These are phyloP conservation scores for Bufo bufo DNA, from an alignment of 2,113 vertebrate genomes.

Conservation along the genomic window DNA sequence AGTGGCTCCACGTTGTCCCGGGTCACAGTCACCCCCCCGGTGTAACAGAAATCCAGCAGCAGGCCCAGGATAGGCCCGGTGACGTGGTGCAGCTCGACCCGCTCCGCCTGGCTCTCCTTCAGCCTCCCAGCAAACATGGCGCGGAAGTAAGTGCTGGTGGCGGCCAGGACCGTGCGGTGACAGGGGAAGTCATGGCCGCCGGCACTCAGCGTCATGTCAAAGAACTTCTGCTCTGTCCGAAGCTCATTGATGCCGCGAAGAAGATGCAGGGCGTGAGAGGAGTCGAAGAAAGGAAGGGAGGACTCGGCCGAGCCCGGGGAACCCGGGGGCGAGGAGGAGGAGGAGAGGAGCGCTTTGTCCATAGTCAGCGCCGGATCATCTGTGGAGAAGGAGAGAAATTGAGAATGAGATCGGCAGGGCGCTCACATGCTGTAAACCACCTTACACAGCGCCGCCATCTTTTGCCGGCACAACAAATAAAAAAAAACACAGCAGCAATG, in stretches of 20 bases:
- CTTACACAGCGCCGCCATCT: background rate
- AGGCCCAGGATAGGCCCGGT: conserved; percentile 86
- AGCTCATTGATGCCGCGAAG: conserved; percentile 91
- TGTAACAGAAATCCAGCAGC: conserved; percentile 96
- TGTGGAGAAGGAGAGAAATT: conserved; percentile 12
- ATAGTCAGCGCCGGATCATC: conserved; percentile 50
- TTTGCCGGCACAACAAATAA: background rate
- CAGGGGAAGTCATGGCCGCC: conserved; percentile 91
- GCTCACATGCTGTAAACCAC: background rate
- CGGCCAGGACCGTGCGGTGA: conserved; percentile 92
- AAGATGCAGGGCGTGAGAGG: conserved; percentile 85
- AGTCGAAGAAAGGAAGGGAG: conserved; percentile 79
- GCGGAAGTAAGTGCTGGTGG: conserved; percentile 93
- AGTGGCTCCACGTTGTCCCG: conserved; percentile 91
- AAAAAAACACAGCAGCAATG: background rate
- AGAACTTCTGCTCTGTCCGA: conserved; percentile 88
- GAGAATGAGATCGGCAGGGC: background rate
- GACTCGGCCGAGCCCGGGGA: conserved; percentile 60
- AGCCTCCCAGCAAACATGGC: conserved; percentile 95
- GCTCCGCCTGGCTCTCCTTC: conserved; percentile 87
- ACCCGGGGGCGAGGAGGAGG: background rate
- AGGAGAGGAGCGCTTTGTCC: background rate
- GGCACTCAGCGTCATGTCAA: conserved; percentile 91
- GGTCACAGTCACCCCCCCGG: conserved; percentile 86
- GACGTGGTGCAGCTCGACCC: conserved; percentile 91